Evolutionary conservation across 2,888 invertebrate genomes (phyloP), one percentile per base, ranked within the genome.

Genomic region (Drosophila austrosaltans): DNA sequence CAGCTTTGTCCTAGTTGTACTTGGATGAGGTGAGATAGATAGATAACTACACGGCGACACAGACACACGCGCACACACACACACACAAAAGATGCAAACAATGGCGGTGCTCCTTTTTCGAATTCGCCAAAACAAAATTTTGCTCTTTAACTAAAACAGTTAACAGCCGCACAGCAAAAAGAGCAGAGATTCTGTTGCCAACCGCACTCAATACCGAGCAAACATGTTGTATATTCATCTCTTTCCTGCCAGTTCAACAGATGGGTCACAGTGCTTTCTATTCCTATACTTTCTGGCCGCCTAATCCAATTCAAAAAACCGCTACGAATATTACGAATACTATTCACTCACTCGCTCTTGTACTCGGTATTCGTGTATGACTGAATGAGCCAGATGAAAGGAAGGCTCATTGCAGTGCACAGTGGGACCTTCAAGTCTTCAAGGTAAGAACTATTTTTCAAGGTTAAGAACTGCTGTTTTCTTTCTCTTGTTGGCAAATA

Each of bases 71-170:
- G 25, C 48, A 48, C 30, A 44, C n/a, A 42, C 48, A 48, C 30
- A 44, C n/a, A 42, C 40, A 59, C 25, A 25, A 61, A 48, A 64
- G 53, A 36, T 36, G 73, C 36, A 57, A 72, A 68, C 64, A 62
- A 70, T 69, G 74, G 65, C 78, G 72, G 66, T 79, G 76, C 83
- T 85, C 83, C 83, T 86, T 66, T 72, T 57, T 57, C 57, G 57
- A 57, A 36, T 32, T 57, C 57, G 66, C 66, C 85, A 89, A 90
- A 88, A 91, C 91, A 91, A 91, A 91, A 91, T 91, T 91, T 90
- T 91, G 89, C 90, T 91, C 90, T 90, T 90, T 92, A 92, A 92
- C 92, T 92, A 91, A 92, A 92, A 91, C 92, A 92, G 92, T 91
- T 91, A 92, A 77, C 85, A 91, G 92, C 92, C 75, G 69, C 57